Evolutionary conservation across 2,797 vertebrate genomes (phyloP).

Genomic region (Clarias platycephalus): DNA sequence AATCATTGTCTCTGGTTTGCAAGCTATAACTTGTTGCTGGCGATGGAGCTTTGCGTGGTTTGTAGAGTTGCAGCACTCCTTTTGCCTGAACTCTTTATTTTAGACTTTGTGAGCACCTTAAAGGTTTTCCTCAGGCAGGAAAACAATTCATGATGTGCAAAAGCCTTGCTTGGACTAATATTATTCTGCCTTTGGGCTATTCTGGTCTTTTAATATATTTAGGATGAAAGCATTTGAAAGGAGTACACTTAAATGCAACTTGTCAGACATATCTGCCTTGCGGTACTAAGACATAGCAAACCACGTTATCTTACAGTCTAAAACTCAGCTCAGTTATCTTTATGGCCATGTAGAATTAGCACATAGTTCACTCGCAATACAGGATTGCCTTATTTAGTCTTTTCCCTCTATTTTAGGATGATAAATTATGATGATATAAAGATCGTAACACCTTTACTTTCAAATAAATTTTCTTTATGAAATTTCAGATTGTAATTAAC

Average conservation of each 20-base stretch:
- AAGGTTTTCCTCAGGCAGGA: not conserved
- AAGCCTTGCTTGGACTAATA: not conserved
- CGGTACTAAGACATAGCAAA: not conserved
- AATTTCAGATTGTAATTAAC: not conserved
- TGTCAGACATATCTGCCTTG: not conserved
- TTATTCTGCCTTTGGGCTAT: not conserved
- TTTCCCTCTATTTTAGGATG: not conserved
- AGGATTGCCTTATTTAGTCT: not conserved
- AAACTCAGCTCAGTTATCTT: not conserved
- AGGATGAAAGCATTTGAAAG: not conserved
- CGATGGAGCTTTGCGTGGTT: conserved; percentile 6
- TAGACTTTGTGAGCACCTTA: conserved; percentile 6
- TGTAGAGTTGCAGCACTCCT: conserved; percentile 11
- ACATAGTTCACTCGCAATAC: conserved; percentile 9
- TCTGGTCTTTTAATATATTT: not conserved
- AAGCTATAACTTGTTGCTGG: conserved; percentile 51
- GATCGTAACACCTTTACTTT: not conserved
- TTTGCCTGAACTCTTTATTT: conserved; percentile 12
- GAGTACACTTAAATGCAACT: not conserved
- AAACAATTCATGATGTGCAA: not conserved
- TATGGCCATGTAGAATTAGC: not conserved
- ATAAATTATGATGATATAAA: not conserved
- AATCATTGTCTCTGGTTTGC: conserved; percentile 46
- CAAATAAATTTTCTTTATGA: not conserved
- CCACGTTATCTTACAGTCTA: not conserved